Percentiles rank a stretch among this genome's conserved stretches.
These are phyloP conservation scores for Rotaria socialis DNA, from an alignment of 2,888 invertebrate species.

Conservation along the genomic window DNA sequence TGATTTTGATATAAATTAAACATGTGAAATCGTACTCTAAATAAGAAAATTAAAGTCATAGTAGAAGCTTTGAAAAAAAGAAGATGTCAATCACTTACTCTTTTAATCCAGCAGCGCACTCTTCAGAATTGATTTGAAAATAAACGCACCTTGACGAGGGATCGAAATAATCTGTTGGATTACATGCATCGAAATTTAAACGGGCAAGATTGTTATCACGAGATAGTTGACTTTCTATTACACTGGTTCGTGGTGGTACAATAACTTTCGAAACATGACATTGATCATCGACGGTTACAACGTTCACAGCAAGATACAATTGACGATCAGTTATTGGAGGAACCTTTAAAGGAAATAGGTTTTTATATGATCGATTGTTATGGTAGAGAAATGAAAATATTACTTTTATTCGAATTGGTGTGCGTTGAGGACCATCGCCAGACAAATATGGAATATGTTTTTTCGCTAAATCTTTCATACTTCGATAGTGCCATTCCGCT, in stretches of 20 bases:
- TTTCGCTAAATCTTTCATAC: not conserved
- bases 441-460: not conserved
- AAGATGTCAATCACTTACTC: not conserved
- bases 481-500: not conserved
- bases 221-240: not conserved
- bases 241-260: not conserved
- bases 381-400: not conserved
- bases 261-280: not conserved
- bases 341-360: not conserved
- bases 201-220: not conserved
- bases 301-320: not conserved
- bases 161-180: not conserved
- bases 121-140: not conserved
- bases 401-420: not conserved
- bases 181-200: not conserved
- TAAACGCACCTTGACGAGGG: not conserved
- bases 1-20: not conserved
- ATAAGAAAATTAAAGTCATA: not conserved
- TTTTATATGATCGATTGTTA: not conserved
- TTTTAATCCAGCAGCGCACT: not conserved
- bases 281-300: not conserved
- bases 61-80: not conserved
- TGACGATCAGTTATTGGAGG: not conserved
- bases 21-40: not conserved
- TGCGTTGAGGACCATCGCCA: not conserved